Evolutionary conservation across 2,113 vertebrate genomes (phyloP), one percentile per base, ranked within the genome.

Genomic region (Tetraodon nigroviridis): DNA sequence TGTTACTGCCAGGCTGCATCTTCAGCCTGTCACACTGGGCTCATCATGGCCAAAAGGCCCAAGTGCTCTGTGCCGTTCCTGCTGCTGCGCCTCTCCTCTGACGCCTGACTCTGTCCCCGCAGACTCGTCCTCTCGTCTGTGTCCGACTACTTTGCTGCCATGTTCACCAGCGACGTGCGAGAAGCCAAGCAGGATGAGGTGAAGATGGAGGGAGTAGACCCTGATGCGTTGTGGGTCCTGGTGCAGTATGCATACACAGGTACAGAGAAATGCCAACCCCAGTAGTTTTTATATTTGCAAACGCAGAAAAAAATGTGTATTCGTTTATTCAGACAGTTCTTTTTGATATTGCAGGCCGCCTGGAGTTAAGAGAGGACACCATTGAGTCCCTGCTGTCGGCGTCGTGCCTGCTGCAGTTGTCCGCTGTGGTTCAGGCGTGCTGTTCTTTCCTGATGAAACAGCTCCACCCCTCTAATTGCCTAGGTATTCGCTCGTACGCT

Each of bases 141-240:
- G 79, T 99, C 97, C 0, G 97, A 99, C 90, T 99, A 99, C 90
- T 99, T 99, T 88, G 97, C 96, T 1, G 97, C 95, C 70, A 99
- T 99, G 97, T 99, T 99, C 84, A 99, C 96, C 76, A 98, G 93
- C 62, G 94, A 99, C 18, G 94, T 99, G 58, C 90, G 93, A 65
- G 97, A 99, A 80, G 96, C 97, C 71, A 96, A 95, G 62, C 95
- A 98, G 75, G 95, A 98, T 18, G 96, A 99, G 86, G 93, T 99
- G 74, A 98, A 98, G 88, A 95, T 99, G 93, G 97, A 99, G 84
- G 95, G 94, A 29, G 93, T 99, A 29, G 95, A 99, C 66, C 93
- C 96, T 10, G 95, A 96, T 86, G 94, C 96, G n/a, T 68, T 98
- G 57, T 99, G 94, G 96, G 92, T 93, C 59, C 88, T 99, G 74